phyloP scores from a whole-genome alignment of 1,140 invertebrate species.

The Lanistes nyassanus region DNA sequence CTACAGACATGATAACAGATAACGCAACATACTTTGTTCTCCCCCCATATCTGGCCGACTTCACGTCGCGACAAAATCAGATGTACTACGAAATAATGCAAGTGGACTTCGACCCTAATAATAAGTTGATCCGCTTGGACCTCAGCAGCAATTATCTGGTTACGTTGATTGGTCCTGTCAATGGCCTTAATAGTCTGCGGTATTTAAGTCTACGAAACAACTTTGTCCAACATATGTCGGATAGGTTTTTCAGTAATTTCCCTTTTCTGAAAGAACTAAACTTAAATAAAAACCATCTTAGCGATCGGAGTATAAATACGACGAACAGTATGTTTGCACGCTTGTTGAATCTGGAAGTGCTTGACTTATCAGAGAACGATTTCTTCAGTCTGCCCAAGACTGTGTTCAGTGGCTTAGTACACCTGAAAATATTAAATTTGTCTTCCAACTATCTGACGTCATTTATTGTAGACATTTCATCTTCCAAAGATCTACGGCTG shows the following conservation, averaged over 20 bases:
- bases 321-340: slow-evolving; percentile 9
- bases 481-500: too few species aligned
- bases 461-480: too few species aligned
- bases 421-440: slow-evolving; percentile 26
- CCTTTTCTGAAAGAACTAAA: slow-evolving; percentile 6
- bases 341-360: slow-evolving; percentile 17
- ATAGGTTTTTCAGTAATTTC: slow-evolving; percentile 29
- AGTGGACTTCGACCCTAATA: slow-evolving; percentile 12
- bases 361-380: slow-evolving; percentile 38
- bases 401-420: slow-evolving; percentile 18
- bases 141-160: slow-evolving; percentile 21
- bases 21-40: too few species aligned
- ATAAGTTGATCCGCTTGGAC: background rate
- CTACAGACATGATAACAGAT: too few species aligned
- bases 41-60: slow-evolving; percentile 22
- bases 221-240: slow-evolving; percentile 15
- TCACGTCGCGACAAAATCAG: slow-evolving; percentile 12
- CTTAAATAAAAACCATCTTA: slow-evolving; percentile 21
- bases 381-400: slow-evolving; percentile 17
- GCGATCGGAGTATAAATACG: slow-evolving; percentile 6
- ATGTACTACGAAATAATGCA: slow-evolving; percentile 19
- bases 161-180: slow-evolving; percentile 27
- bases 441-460: slow-evolving; percentile 27
- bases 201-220: slow-evolving; percentile 24
- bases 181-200: slow-evolving; percentile 10